Evolutionary conservation across 1,140 invertebrate genomes (phyloP).

Genomic region (Lepidurus arcticus): DNA sequence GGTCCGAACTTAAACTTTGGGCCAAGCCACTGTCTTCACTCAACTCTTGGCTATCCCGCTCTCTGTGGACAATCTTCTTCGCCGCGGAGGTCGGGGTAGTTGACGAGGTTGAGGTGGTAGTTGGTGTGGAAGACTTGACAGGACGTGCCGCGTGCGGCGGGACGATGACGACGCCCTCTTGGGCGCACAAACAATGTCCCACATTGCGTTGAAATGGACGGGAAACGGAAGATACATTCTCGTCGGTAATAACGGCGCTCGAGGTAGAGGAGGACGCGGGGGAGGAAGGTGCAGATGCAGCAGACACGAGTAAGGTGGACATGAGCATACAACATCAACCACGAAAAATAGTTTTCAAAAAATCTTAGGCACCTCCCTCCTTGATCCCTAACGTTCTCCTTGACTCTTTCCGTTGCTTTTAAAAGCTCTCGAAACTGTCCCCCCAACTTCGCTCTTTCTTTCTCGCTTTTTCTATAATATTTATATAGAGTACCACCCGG

Average conservation of each 20-base stretch:
- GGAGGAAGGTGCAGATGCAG: slow-evolving; percentile 6
- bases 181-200: slow-evolving; percentile 27
- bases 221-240: not conserved
- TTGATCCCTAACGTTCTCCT: not conserved
- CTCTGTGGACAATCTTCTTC: not conserved
- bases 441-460: not conserved
- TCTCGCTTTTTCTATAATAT: not conserved
- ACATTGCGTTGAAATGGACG: slow-evolving; percentile 21
- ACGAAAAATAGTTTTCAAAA: not conserved
- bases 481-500: not conserved
- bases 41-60: slow-evolving; percentile 2
- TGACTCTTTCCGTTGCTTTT: not conserved
- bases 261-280: not conserved
- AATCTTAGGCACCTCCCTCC: not conserved
- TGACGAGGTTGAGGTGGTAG: not conserved
- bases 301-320: slow-evolving; percentile 6
- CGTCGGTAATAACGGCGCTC: slow-evolving; percentile 13
- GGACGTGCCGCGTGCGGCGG: not conserved
- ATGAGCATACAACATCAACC: not conserved
- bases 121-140: not conserved
- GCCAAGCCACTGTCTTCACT: slow-evolving; percentile 1
- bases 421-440: not conserved
- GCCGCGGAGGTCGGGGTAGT: not conserved
- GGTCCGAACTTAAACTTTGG: not conserved
- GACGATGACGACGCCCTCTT: slow-evolving; percentile 8